A percentile compares a stretch with the other conserved stretches of the same genome.
These are phyloP conservation scores for Ranitomeya imitator DNA, from an alignment of 2,113 vertebrate species.

Conservation along the genomic window DNA sequence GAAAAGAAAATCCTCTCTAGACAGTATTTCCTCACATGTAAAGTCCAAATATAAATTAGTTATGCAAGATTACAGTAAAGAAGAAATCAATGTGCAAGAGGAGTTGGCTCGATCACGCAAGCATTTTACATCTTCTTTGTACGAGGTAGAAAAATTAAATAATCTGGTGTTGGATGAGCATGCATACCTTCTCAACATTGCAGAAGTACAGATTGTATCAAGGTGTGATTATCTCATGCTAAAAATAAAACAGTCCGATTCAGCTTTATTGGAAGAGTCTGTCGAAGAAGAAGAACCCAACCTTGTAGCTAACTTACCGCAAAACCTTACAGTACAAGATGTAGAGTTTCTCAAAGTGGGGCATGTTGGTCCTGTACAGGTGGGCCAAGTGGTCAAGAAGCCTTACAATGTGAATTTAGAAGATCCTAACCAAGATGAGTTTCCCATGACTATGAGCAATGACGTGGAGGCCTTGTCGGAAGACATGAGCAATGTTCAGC, in stretches of 20 bases:
- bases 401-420: constrained; percentile 82
- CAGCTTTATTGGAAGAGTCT: constrained; percentile 84
- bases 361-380: constrained; percentile 80
- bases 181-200: constrained; percentile 89
- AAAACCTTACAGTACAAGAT: constrained; percentile 85
- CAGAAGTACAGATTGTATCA: constrained; percentile 92
- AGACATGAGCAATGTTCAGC: constrained; percentile 68
- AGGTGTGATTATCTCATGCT: constrained; percentile 93
- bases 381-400: constrained; percentile 85
- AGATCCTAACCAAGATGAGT: constrained; percentile 68
- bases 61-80: constrained; percentile 88
- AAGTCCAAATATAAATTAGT: constrained; percentile 83
- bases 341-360: constrained; percentile 85
- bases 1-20: constrained; percentile 83
- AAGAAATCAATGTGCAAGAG: constrained; percentile 88
- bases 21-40: constrained; percentile 83
- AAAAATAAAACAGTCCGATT: constrained; percentile 90
- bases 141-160: constrained; percentile 89
- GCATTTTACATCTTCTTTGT: constrained; percentile 83
- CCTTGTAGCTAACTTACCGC: constrained; percentile 78
- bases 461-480: constrained; percentile 81
- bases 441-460: constrained; percentile 66
- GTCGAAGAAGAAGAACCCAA: constrained; percentile 85
- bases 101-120: constrained; percentile 86
- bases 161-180: constrained; percentile 90